These are phyloP conservation scores for Lasioglossum vierecki DNA, from an alignment of 2,888 invertebrate species.

Conservation along the genomic window DNA sequence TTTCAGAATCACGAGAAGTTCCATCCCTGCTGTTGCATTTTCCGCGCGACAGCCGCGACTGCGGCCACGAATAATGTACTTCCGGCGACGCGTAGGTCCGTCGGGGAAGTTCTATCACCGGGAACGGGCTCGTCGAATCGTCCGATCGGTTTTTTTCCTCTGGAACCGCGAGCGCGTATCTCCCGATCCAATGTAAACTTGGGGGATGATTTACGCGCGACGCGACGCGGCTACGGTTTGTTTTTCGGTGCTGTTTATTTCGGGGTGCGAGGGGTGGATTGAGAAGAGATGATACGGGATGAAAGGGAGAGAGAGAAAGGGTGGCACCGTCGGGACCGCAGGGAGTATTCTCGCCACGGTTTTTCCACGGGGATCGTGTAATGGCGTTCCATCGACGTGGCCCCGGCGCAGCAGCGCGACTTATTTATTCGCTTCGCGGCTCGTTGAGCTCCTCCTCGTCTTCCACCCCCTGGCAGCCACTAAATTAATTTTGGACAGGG, in stretches of 20 bases:
- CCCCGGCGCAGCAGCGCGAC: conserved; percentile 32
- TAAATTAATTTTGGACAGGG: conserved; percentile 70
- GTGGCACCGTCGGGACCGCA: not conserved
- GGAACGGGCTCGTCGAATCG: conserved; percentile 45
- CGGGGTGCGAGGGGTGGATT: not conserved
- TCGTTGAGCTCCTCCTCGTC: conserved; percentile 59
- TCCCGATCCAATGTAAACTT: conserved; percentile 58
- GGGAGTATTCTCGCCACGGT: conserved; percentile 50
- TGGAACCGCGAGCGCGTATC: not conserved
- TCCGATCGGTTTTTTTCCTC: conserved; percentile 27
- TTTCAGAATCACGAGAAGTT: conserved; percentile 35
- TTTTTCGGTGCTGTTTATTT: conserved; percentile 45
- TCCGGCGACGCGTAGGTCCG: conserved; percentile 25
- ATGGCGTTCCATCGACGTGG: conserved; percentile 57
- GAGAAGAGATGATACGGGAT: not conserved
- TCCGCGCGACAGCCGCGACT: conserved; percentile 23
- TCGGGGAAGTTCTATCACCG: conserved; percentile 41
- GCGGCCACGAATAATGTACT: conserved; percentile 30
- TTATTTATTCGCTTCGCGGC: conserved; percentile 70
- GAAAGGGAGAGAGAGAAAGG: not conserved
- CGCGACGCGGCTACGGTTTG: conserved; percentile 35
- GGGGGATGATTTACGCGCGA: conserved; percentile 54
- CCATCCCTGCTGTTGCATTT: conserved; percentile 44
- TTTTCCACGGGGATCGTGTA: conserved; percentile 42
- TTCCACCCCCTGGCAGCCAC: conserved; percentile 38